A percentile compares a stretch with the other conserved stretches of the same genome.
Evolutionary conservation across 1,140 invertebrate genomes (phyloP).

Genomic region (Scaptomyza hsui): DNA sequence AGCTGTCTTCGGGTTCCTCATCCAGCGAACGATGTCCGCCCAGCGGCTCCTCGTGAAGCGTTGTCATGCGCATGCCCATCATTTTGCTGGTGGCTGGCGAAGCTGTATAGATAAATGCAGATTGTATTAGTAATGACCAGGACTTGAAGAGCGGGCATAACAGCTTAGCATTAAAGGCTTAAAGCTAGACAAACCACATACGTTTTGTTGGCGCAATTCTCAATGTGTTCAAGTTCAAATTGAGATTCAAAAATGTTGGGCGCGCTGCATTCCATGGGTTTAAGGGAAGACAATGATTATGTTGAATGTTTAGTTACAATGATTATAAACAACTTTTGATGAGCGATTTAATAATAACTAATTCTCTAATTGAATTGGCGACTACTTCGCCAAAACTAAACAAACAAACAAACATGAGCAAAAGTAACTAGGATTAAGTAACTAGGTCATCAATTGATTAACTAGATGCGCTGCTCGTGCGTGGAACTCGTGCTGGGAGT

Average conservation of each 20-base stretch:
- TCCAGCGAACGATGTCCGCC: conserved; percentile 84
- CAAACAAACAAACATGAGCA: conserved; percentile 45
- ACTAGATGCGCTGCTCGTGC: conserved; percentile 62
- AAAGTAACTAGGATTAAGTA: conserved; percentile 33
- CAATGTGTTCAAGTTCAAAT: conserved; percentile 95
- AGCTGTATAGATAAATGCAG: conserved; percentile 85
- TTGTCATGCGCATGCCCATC: conserved; percentile 94
- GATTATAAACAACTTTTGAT: conserved; percentile 59
- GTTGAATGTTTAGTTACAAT: conserved; percentile 78
- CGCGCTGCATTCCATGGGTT: conserved; percentile 92
- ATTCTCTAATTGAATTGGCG: conserved; percentile 28
- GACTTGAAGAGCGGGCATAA: neutral
- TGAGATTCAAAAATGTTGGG: conserved; percentile 97
- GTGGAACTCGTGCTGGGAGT: conserved; percentile 59
- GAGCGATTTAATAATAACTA: conserved; percentile 49
- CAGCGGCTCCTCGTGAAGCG: conserved; percentile 92
- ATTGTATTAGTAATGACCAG: neutral
- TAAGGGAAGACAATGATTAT: conserved; percentile 74
- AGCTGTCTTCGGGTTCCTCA: conserved; percentile 85
- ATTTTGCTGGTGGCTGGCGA: conserved; percentile 93
- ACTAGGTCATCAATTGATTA: conserved; percentile 42
- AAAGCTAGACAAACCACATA: conserved; percentile 85
- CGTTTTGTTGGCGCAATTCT: conserved; percentile 93
- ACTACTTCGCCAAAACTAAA: conserved; percentile 47
- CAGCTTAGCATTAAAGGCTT: conserved; percentile 26